Base-by-base conservation (phyloP, 1,140 invertebrate genomes). In the Drosophila pectinifera region DNA sequence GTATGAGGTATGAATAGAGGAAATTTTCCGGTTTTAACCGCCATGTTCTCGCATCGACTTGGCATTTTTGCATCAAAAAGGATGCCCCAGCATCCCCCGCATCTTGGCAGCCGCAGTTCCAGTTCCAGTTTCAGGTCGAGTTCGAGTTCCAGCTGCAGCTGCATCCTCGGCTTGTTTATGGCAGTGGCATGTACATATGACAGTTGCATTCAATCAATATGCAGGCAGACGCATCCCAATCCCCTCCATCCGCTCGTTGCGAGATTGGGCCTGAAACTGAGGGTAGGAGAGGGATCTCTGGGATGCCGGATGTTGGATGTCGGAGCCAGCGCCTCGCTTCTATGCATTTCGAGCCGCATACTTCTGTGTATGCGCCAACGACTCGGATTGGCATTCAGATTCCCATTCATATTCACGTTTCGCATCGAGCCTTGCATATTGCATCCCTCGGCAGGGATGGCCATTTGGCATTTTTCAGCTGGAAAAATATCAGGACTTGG, bases 171-270 rank as follows among this genome's bases (percentile, higher is more conserved):
- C 80, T 75, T 83, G 80, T 82, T 83, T 83, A 83, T 83, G 80
- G 58, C 79, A 78, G 64, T 74, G 74, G 69, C 80, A 82, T 82
- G 80, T 82, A 51, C 49, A 51, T n/a, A 82, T 82, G 80, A 82
- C 80, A 82, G 80, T 82, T 82, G 80, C 80, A 78, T 82, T 82
- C 80, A 82, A 82, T 82, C 80, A 82, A 82, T 82, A 82, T 82
- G 74, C 79, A 78, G 56, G 70, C 70, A 43, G 53, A 58, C 48
- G 64, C 69, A 53, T 42, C 31, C 68, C 14, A 8, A 48, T 28
- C 24, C 45, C 6, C 16, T 39, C 20, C 36, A 10, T 11, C 13
- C 18, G 39, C 8, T 45, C 39, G 16, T 18, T 41, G 39, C 41
- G 20, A 13, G 48, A 18, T 41, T 53, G 49, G n/a, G 28, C 28